phyloP scores from a whole-genome alignment of 1,140 invertebrate genomes.

The Diorhabda elongata region DNA sequence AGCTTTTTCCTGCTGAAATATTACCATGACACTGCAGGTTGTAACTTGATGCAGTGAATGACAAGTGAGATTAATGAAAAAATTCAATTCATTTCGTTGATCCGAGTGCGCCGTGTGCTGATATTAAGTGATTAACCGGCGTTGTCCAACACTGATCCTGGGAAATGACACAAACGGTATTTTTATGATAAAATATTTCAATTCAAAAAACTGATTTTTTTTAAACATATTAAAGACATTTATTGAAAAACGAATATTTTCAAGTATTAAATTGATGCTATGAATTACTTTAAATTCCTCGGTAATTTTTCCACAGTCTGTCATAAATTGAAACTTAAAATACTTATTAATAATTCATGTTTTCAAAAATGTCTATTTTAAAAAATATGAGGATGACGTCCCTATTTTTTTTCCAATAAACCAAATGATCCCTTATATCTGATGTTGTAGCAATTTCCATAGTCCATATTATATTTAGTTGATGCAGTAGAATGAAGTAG shows the following conservation, averaged over 20 bases:
- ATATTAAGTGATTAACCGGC: neutral
- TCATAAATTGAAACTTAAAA: too few relatives aligned
- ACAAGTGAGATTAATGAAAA: conserved; percentile 2
- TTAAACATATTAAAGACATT: too few relatives aligned
- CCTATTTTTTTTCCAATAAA: neutral
- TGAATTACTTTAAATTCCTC: too few relatives aligned
- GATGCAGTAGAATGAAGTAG: neutral
- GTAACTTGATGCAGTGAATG: neutral
- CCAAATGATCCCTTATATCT: neutral
- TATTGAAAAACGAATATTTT: too few relatives aligned
- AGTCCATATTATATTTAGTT: neutral
- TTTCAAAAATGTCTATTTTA: too few relatives aligned
- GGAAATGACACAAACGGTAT: too few relatives aligned
- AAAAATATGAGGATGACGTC: neutral
- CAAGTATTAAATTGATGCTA: too few relatives aligned
- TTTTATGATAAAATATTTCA: too few relatives aligned
- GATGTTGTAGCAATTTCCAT: conserved; percentile 2
- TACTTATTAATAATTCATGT: too few relatives aligned
- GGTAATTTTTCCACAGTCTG: too few relatives aligned
- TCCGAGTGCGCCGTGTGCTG: neutral
- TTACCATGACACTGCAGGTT: neutral
- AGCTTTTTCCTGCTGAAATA: neutral
- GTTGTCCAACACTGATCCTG: too few relatives aligned
- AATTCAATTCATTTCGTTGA: conserved; percentile 1
- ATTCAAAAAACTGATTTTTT: too few relatives aligned